Evolutionary conservation across 2,797 vertebrate species (phyloP).

Genomic region (Sebastes vulpes): DNA sequence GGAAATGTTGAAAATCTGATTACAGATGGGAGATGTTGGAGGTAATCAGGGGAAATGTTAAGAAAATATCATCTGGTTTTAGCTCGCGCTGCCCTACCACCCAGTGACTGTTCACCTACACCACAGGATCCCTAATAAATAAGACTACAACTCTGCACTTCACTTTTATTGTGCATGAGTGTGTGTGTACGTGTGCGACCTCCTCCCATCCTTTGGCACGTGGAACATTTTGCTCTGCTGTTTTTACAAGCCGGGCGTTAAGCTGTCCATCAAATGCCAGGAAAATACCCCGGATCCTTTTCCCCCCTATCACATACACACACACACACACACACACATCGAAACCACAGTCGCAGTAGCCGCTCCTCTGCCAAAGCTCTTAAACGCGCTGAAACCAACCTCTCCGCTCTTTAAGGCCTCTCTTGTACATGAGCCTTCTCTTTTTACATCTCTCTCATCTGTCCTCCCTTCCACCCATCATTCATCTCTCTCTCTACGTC

Average conservation of each 20-base stretch:
- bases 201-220: constrained; percentile 66
- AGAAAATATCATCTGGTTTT: constrained; percentile 66
- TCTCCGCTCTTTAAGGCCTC: constrained; percentile 61
- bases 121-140: constrained; percentile 66
- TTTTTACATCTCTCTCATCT: constrained; percentile 56
- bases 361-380: constrained; percentile 68
- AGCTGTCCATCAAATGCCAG: constrained; percentile 80
- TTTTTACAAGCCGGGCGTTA: constrained; percentile 79
- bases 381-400: constrained; percentile 76
- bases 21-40: constrained; percentile 37
- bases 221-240: constrained; percentile 78
- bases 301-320: constrained; percentile 35
- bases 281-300: constrained; percentile 73
- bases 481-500: constrained; percentile 56
- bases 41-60: constrained; percentile 69
- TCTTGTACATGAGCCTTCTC: constrained; percentile 68
- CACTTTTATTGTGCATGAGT: constrained; percentile 53
- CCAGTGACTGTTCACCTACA: constrained; percentile 68
- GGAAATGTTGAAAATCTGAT: constrained; percentile 65
- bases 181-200: constrained; percentile 29
- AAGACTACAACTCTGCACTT: constrained; percentile 59
- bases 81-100: constrained; percentile 38
- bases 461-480: constrained; percentile 57
- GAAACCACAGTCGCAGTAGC: constrained; percentile 69
- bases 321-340: constrained; percentile 23